phyloP scores from a whole-genome alignment of 2,888 invertebrate genomes.

The Tetheella fluctuosa region DNA sequence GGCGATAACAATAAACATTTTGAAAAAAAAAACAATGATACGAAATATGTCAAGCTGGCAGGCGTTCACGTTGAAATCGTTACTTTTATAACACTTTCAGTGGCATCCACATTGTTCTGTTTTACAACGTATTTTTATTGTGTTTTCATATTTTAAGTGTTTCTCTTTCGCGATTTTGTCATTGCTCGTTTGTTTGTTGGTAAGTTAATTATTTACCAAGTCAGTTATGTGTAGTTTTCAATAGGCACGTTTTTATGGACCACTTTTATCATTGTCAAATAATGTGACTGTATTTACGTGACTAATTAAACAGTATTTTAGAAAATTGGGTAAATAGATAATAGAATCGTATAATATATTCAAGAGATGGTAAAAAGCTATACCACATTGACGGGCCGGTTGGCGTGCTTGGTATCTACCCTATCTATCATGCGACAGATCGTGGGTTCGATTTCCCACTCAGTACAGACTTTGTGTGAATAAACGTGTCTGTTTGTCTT shows the following conservation, averaged over 20 bases:
- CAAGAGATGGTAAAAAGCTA: too few species aligned
- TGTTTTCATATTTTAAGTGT: constrained; percentile 16
- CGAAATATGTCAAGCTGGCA: neutral
- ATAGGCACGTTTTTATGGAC: too few species aligned
- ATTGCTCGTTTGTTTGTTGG: constrained; percentile 1
- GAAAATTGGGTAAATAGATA: too few species aligned
- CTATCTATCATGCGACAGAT: too few species aligned
- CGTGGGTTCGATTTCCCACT: too few species aligned
- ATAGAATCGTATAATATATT: too few species aligned
- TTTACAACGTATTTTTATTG: constrained; percentile 10
- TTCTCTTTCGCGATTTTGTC: constrained; percentile 11
- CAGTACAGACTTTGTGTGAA: too few species aligned
- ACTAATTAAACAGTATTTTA: too few species aligned
- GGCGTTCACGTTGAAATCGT: neutral
- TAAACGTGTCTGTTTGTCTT: too few species aligned
- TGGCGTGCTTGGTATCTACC: too few species aligned
- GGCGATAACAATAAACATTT: constrained; percentile 11
- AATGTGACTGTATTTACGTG: neutral
- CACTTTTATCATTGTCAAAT: neutral
- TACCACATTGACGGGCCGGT: too few species aligned
- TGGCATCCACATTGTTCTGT: neutral
- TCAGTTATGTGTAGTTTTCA: neutral
- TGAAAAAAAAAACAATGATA: neutral
- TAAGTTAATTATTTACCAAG: neutral
- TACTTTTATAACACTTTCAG: neutral